These are phyloP conservation scores for Apostichopus japonicus DNA, from an alignment of 35 echinoderm and acorn worm genomes.

Conservation along the genomic window DNA sequence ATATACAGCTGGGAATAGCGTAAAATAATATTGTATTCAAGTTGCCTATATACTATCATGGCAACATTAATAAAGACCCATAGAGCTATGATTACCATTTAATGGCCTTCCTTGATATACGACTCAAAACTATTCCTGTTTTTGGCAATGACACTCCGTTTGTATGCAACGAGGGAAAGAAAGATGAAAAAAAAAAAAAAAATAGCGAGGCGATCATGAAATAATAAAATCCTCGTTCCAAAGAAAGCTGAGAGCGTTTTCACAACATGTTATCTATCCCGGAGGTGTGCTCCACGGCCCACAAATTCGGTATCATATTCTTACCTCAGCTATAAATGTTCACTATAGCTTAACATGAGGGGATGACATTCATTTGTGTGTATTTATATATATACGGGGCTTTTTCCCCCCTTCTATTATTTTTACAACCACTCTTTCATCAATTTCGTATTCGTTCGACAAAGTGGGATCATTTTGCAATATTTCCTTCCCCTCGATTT, in stretches of 20 bases:
- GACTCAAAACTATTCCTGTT: neutral
- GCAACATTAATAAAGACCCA: constrained; percentile 22
- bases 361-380: constrained; percentile 34
- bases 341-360: constrained; percentile 47
- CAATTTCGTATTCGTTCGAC: constrained; percentile 45
- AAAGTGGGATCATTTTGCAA: constrained; percentile 30
- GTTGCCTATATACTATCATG: neutral
- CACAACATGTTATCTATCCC: constrained; percentile 34
- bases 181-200: neutral
- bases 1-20: constrained; percentile 39
- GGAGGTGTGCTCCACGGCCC: constrained; percentile 25
- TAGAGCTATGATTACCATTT: constrained; percentile 17
- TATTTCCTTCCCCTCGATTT: constrained; percentile 14
- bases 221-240: neutral
- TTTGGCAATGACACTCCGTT: constrained; percentile 7
- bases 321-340: constrained; percentile 30
- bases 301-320: constrained; percentile 34
- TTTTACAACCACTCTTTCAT: constrained; percentile 21
- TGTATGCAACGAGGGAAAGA: neutral
- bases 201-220: constrained; percentile 31
- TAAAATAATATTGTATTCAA: constrained; percentile 16
- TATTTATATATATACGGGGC: neutral
- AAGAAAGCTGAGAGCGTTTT: constrained; percentile 21
- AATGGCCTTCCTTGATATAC: neutral
- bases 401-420: no score